Evolutionary conservation across 2,113 vertebrate species (phyloP).

Genomic region (Pholis gunnellus): DNA sequence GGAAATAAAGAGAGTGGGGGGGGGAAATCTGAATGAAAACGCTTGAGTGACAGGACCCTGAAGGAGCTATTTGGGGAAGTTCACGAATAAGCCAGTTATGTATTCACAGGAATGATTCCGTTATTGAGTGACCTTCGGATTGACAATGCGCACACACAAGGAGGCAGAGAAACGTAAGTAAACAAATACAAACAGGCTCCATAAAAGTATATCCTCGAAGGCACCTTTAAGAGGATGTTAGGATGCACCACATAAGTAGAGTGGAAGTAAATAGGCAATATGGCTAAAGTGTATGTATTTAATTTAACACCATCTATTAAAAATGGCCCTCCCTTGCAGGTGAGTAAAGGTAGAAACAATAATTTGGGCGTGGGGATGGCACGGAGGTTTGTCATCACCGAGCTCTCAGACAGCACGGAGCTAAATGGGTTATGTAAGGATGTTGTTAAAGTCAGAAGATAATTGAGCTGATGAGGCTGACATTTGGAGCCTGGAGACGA

Average conservation of each 20-base stretch:
- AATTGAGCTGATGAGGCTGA: constrained; percentile 74
- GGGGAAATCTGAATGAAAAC: constrained; percentile 57
- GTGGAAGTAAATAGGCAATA: background rate
- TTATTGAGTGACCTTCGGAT: constrained; percentile 61
- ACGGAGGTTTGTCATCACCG: constrained; percentile 20
- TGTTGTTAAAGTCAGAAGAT: constrained; percentile 60
- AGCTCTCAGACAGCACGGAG: constrained; percentile 32
- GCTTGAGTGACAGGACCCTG: constrained; percentile 52
- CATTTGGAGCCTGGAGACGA: constrained; percentile 68
- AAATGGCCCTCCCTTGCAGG: background rate
- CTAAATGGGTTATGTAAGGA: constrained; percentile 56
- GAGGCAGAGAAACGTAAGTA: constrained; percentile 1
- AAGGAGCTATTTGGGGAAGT: constrained; percentile 59
- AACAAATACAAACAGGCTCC: constrained; percentile 23
- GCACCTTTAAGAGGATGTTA: constrained; percentile 6
- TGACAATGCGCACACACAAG: constrained; percentile 12
- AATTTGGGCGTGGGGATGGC: constrained; percentile 21
- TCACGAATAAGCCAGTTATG: constrained; percentile 66
- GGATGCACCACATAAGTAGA: background rate
- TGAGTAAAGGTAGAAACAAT: constrained; percentile 37
- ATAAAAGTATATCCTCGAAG: background rate
- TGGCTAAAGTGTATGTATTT: constrained; percentile 32
- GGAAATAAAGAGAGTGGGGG: constrained; percentile 33
- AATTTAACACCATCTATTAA: constrained; percentile 18
- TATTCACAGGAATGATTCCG: constrained; percentile 61